Evolutionary conservation across 2,797 vertebrate species (phyloP).

Genomic region (Thunnus albacares): DNA sequence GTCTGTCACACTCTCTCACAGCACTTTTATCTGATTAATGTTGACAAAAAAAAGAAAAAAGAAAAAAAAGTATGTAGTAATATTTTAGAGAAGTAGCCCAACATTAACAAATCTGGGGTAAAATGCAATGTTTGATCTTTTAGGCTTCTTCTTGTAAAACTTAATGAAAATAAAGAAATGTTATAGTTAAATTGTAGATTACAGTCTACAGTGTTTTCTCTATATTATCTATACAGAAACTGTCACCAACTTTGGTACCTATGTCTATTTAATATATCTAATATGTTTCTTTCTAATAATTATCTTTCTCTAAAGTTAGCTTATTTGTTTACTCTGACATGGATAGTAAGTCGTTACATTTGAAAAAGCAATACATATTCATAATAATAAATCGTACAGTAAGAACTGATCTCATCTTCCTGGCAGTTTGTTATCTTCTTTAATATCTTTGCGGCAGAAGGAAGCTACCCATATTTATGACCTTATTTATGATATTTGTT

Average conservation of each 20-base stretch:
- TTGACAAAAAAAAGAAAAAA: too few species aligned
- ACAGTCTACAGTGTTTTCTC: neutral
- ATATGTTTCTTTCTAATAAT: conserved; percentile 18
- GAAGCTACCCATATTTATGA: too few species aligned
- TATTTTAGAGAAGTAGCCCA: neutral
- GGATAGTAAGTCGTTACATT: neutral
- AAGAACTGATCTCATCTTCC: neutral
- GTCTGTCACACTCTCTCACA: neutral
- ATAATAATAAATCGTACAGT: conserved; percentile 6
- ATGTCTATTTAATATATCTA: conserved; percentile 32
- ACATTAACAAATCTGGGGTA: neutral
- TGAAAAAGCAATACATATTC: neutral
- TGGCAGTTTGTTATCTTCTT: neutral
- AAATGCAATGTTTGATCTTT: neutral
- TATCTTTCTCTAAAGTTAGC: neutral
- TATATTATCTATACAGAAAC: neutral
- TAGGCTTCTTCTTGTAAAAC: neutral
- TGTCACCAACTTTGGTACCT: neutral
- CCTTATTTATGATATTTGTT: neutral
- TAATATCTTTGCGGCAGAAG: neutral
- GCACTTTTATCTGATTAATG: neutral
- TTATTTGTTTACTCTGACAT: neutral
- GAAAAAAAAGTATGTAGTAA: neutral
- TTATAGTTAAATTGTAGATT: neutral
- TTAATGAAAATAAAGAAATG: neutral